Evolutionary conservation across 2,113 vertebrate genomes (phyloP).

Genomic region (Butastur rufipennis): DNA sequence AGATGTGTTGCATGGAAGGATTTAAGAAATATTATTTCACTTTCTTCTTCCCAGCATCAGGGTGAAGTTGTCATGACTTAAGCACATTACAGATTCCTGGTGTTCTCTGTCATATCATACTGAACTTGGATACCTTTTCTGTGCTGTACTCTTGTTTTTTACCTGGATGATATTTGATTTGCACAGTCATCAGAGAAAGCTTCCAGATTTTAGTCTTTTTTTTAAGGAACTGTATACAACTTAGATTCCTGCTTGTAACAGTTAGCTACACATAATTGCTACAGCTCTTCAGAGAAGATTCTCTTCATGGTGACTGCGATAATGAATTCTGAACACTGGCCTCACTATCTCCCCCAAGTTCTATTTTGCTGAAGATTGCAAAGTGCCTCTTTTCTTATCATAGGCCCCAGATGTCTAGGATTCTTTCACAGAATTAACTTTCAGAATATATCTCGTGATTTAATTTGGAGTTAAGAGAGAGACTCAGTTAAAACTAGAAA

Average conservation of each 20-base stretch:
- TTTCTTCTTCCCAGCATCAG: neutral
- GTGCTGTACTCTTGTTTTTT: neutral
- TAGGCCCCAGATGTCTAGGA: neutral
- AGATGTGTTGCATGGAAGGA: neutral
- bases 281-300: neutral
- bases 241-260: neutral
- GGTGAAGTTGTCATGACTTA: neutral
- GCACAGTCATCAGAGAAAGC: neutral
- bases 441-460: neutral
- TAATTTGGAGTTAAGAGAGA: neutral
- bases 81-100: neutral
- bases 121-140: neutral
- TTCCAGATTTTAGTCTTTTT: neutral
- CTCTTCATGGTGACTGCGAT: neutral
- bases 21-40: slow-evolving; percentile 1
- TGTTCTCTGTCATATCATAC: neutral
- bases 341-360: neutral
- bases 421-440: neutral
- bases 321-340: neutral
- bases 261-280: neutral
- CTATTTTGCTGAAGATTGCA: neutral
- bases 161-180: neutral
- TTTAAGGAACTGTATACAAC: neutral
- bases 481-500: neutral
- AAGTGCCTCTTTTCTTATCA: neutral